These are phyloP conservation scores for Rhinopomastus cyanomelas DNA, from an alignment of 2,113 vertebrate species.

Conservation along the genomic window DNA sequence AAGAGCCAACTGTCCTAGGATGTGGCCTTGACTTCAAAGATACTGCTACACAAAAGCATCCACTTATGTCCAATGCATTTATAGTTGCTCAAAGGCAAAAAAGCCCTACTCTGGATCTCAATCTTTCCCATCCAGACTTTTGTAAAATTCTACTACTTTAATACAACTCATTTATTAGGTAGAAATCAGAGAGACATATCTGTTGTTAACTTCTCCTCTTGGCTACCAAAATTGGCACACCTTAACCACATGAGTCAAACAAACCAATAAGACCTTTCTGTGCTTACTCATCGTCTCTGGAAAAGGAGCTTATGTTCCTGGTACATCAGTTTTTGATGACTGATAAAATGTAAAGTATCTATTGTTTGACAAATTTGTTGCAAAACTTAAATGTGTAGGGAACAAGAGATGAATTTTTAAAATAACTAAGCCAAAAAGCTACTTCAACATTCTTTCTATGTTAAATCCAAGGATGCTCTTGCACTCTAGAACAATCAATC, in stretches of 20 bases:
- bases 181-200: background rate
- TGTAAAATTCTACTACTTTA: background rate
- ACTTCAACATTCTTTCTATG: background rate
- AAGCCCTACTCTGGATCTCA: background rate
- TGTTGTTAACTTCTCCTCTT: background rate
- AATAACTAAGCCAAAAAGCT: background rate
- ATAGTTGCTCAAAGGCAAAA: background rate
- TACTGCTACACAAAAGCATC: background rate
- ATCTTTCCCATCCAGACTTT: background rate
- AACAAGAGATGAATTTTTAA: background rate
- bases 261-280: constrained; percentile 21
- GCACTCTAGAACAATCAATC: background rate
- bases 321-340: background rate
- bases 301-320: background rate
- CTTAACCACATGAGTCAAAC: constrained; percentile 18
- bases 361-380: background rate
- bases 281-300: constrained; percentile 8
- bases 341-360: background rate
- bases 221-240: constrained; percentile 22
- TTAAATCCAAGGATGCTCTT: background rate
- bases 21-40: background rate
- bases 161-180: background rate
- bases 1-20: background rate
- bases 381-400: background rate
- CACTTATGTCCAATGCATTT: background rate